Evolutionary conservation across 2,888 invertebrate genomes (phyloP).

Genomic region (Acanthoscelides obtectus): DNA sequence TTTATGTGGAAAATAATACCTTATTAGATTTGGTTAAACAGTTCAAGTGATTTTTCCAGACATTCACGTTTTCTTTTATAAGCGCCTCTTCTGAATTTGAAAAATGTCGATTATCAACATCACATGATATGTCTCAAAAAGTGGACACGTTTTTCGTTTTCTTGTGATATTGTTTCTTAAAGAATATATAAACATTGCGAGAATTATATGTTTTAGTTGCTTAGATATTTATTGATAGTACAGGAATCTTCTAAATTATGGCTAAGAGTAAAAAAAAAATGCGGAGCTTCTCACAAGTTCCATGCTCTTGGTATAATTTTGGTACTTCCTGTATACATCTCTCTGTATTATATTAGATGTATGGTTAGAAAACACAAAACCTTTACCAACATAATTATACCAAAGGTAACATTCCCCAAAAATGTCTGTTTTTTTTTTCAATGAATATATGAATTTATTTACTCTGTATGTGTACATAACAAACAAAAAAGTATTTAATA

Average conservation of each 20-base stretch:
- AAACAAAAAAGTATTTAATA: slow-evolving; percentile 41
- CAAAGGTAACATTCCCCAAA: slow-evolving; percentile 72
- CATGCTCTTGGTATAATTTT: neutral
- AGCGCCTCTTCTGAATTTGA: neutral
- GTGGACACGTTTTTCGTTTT: slow-evolving; percentile 4
- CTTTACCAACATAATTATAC: slow-evolving; percentile 54
- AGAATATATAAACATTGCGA: neutral
- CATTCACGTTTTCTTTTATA: slow-evolving; percentile 3
- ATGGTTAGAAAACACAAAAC: slow-evolving; percentile 3
- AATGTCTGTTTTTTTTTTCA: slow-evolving; percentile 38
- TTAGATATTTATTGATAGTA: neutral
- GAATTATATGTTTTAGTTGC: neutral
- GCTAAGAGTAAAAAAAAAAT: neutral
- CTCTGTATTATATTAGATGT: neutral
- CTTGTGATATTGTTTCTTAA: neutral
- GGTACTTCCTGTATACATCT: neutral
- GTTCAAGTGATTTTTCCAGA: too few species aligned
- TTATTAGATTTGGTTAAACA: too few species aligned
- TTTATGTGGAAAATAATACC: too few species aligned
- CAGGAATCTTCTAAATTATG: neutral
- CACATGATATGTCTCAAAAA: neutral
- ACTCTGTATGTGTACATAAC: slow-evolving; percentile 44
- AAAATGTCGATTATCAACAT: neutral
- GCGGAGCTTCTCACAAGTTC: neutral
- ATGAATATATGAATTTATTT: slow-evolving; percentile 35